Evolutionary conservation across 2,888 invertebrate species (phyloP), one percentile per base, ranked within the genome.

Genomic region (Drosophila anomelani): DNA sequence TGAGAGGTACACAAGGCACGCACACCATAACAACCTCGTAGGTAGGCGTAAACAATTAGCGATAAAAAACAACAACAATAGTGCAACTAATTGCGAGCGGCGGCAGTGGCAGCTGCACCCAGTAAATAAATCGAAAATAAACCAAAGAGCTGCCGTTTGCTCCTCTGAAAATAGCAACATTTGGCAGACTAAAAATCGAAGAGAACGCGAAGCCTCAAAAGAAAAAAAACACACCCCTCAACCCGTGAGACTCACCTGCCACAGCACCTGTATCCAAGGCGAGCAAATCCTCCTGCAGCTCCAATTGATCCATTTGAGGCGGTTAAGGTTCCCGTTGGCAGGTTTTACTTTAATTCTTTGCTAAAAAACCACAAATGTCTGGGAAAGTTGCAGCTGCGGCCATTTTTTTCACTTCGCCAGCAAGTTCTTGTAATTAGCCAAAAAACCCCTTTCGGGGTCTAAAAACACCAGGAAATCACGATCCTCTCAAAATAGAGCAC

Each of bases 31-130:
- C 13, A 53, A 29, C 36, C 62, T 70, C 17, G 68, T 73, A 63
- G 70, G 86, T 80, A 84, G 83, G 83, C 86, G 84, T 84, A 86
- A 83, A 83, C 84, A 84, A 83, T 85, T 75, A 80, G 61, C 81
- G 66, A 66, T 60, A 55, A 75, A 73, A 66, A 51, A 62, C 63
- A 49, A 68, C 53, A 68, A 59, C 53, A 43, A 43, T 56, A 57
- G 39, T 44, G 53, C 60, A 56, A 43, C 47, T 61, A 57, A 47
- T 43, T 34, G 39, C 54, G 26, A 55, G 29, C 29, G 15, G 15
- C 17, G 12, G 34, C 20, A 53, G 29, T n/a, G 17, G 26, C n/a
- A 7, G 51, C 20, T 87, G 83, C 80, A 64, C 86, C 78, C 73
- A 76, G 73, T 49, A 43, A 51, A 58, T 64, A 72, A 70, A 75